Percentiles rank a stretch among this genome's conserved stretches.
phyloP scores from a whole-genome alignment of 2,888 invertebrate species.

The Hesperia comma region DNA sequence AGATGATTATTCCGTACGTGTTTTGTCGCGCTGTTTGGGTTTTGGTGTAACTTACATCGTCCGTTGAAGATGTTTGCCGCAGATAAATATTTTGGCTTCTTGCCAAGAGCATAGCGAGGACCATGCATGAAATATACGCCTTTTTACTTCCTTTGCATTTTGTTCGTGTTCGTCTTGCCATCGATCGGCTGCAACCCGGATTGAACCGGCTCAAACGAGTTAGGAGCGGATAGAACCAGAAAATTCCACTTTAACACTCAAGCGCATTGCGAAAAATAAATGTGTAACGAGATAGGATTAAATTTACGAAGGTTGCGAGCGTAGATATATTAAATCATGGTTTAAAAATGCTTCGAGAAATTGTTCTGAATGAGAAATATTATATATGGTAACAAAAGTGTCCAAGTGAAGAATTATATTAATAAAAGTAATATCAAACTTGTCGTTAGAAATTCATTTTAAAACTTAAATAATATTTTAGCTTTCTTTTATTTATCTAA shows the following conservation, averaged over 20 bases:
- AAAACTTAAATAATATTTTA: too few relatives aligned
- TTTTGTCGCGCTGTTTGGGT: slow-evolving; percentile 22
- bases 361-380: not conserved
- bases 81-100: slow-evolving; percentile 48
- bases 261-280: slow-evolving; percentile 25
- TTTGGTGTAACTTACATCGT: slow-evolving; percentile 36
- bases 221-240: slow-evolving; percentile 24
- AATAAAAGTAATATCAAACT: too few relatives aligned
- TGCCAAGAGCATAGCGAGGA: slow-evolving; percentile 45
- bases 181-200: slow-evolving; percentile 42
- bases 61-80: slow-evolving; percentile 44
- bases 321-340: not conserved
- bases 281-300: slow-evolving; percentile 22
- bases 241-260: slow-evolving; percentile 34
- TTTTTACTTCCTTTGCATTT: slow-evolving; percentile 45
- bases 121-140: slow-evolving; percentile 47
- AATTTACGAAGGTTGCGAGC: slow-evolving; percentile 17
- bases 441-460: too few relatives aligned
- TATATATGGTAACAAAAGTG: not conserved
- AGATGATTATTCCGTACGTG: slow-evolving; percentile 23
- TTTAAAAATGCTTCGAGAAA: not conserved
- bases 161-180: slow-evolving; percentile 42
- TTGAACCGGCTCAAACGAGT: slow-evolving; percentile 31
- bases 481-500: too few relatives aligned
- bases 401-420: too few relatives aligned